Percentiles rank a stretch among this genome's conserved stretches.
Evolutionary conservation across 1,140 invertebrate genomes (phyloP).

Genomic region (Acyrthosiphon pisum): DNA sequence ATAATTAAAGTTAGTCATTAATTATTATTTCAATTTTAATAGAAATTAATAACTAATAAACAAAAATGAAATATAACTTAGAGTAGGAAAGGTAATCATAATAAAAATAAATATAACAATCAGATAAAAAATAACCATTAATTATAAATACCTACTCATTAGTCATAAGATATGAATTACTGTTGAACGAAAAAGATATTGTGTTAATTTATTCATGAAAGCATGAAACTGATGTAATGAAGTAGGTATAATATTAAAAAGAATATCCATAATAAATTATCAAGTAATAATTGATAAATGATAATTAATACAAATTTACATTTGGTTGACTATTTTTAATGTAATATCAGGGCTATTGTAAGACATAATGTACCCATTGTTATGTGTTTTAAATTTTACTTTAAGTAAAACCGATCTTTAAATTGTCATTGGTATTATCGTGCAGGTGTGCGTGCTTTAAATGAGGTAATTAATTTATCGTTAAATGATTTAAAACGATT

Average conservation of each 20-base stretch:
- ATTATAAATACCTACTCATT: neutral
- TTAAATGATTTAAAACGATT: neutral
- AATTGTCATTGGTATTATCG: neutral
- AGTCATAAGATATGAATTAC: neutral
- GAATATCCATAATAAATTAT: neutral
- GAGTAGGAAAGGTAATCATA: neutral
- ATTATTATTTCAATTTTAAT: constrained; percentile 14
- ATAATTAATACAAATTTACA: neutral
- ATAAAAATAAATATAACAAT: neutral
- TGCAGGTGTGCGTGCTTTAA: neutral
- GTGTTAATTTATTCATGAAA: neutral
- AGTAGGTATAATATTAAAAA: neutral
- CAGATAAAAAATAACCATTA: neutral
- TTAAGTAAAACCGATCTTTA: neutral
- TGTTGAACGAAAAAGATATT: neutral
- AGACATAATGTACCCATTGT: neutral
- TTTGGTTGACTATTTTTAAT: neutral
- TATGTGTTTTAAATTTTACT: neutral
- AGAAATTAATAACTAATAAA: neutral
- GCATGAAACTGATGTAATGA: neutral
- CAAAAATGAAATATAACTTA: neutral
- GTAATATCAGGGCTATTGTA: neutral
- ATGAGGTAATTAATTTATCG: neutral
- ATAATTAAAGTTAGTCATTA: neutral
- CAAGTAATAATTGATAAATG: neutral